Percentiles rank a stretch among this genome's conserved stretches.
Evolutionary conservation across 1,140 invertebrate species (phyloP).

Genomic region (Tetragnatha versicolor): DNA sequence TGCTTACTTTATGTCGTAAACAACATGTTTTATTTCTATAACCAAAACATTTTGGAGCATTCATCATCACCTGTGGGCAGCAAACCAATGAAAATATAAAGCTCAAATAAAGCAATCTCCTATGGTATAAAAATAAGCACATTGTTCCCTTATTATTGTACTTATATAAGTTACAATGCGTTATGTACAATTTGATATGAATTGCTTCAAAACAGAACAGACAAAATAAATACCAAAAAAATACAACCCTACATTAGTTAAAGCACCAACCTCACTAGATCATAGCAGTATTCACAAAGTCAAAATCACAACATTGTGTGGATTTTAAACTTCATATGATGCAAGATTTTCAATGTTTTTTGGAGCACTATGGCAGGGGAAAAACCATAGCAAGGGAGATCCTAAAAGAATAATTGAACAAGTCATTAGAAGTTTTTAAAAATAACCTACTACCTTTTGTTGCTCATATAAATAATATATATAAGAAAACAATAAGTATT

Average conservation of each 20-base stretch:
- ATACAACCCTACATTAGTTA: neutral
- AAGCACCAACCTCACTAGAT: neutral
- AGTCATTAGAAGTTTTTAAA: neutral
- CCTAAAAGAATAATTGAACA: conserved; percentile 12
- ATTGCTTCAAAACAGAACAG: neutral
- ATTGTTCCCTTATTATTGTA: neutral
- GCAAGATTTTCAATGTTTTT: conserved; percentile 56
- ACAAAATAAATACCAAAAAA: neutral
- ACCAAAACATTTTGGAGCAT: neutral
- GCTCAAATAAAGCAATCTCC: conserved; percentile 10
- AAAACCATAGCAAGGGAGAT: conserved; percentile 70
- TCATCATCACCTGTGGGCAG: neutral
- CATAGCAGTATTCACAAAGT: neutral
- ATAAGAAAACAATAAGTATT: no score
- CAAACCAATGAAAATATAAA: neutral
- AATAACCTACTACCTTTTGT: no score
- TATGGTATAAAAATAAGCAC: conserved; percentile 26
- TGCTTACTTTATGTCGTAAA: neutral
- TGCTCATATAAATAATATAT: no score
- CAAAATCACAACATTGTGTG: neutral
- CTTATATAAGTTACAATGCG: neutral
- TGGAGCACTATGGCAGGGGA: conserved; percentile 68
- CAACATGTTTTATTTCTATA: neutral
- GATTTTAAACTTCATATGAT: conserved; percentile 60
- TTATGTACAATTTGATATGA: conserved; percentile 9